These are phyloP conservation scores for Sebastes kiyomatsui DNA, from an alignment of 2,797 vertebrate genomes.

Conservation along the genomic window DNA sequence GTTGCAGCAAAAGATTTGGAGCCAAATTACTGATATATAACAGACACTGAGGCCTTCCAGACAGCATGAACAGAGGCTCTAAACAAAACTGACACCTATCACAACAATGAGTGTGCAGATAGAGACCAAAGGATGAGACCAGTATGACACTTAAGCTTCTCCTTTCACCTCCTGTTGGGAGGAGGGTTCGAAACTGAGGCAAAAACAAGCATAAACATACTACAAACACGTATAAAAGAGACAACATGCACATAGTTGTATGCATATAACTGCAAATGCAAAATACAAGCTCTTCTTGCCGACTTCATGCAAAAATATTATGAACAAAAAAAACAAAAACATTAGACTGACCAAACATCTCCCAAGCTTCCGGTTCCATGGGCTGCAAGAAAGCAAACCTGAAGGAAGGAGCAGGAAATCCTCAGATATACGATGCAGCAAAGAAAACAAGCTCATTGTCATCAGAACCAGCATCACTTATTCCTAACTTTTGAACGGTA, in stretches of 20 bases:
- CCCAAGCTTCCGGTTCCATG: conserved; percentile 67
- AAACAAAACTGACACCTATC: not conserved
- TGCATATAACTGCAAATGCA: not conserved
- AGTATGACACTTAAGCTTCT: not conserved
- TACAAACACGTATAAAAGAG: not conserved
- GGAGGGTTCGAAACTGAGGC: not conserved
- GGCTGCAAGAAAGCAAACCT: conserved; percentile 58
- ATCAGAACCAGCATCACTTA: not conserved
- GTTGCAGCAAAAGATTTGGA: not conserved
- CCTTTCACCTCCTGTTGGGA: not conserved
- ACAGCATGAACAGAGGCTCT: not conserved
- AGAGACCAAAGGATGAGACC: not conserved
- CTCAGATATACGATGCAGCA: not conserved
- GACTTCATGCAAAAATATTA: conserved; percentile 29
- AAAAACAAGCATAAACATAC: not conserved
- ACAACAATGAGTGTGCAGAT: not conserved
- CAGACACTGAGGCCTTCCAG: not conserved
- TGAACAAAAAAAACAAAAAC: not conserved
- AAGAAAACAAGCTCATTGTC: not conserved
- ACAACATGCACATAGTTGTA: not conserved
- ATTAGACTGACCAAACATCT: conserved; percentile 68
- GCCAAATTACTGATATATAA: not conserved
- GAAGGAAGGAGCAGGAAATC: conserved; percentile 36
- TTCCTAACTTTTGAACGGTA: not conserved
- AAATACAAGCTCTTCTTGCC: not conserved